These are phyloP conservation scores for Arion vulgaris DNA, from an alignment of 1,140 invertebrate species.

Conservation along the genomic window DNA sequence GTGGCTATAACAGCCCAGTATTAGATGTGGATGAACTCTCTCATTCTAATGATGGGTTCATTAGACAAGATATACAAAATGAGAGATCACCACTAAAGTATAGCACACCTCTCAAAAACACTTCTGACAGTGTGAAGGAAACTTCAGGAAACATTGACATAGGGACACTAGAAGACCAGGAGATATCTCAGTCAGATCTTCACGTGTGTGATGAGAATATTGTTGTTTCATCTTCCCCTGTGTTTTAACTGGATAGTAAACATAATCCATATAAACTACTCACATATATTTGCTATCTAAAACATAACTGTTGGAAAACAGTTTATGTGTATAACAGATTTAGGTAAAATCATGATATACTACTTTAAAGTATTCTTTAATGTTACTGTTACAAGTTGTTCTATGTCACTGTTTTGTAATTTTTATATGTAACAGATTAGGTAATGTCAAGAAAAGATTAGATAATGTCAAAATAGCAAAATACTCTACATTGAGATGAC, in stretches of 20 bases:
- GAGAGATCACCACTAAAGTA: background rate
- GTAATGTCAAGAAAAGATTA: no score
- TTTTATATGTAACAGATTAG: no score
- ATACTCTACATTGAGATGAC: no score
- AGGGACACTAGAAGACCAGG: background rate
- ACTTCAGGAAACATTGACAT: background rate
- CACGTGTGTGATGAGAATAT: background rate
- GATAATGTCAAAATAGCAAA: no score
- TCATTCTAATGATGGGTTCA: background rate
- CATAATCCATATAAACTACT: background rate
- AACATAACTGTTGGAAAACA: background rate
- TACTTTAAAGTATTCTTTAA: no score
- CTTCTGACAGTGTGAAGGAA: background rate
- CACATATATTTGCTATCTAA: background rate
- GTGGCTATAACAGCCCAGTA: background rate
- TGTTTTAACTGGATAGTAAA: background rate
- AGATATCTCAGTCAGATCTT: background rate
- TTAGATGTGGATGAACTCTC: background rate
- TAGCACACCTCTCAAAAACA: background rate
- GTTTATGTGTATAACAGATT: background rate
- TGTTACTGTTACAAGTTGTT: no score
- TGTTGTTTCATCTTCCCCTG: background rate
- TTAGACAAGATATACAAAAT: background rate
- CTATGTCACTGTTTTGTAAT: no score
- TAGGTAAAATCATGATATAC: no score